Conservation (phyloP, 2,888 invertebrate genomes). For the Sesia apiformis region DNA sequence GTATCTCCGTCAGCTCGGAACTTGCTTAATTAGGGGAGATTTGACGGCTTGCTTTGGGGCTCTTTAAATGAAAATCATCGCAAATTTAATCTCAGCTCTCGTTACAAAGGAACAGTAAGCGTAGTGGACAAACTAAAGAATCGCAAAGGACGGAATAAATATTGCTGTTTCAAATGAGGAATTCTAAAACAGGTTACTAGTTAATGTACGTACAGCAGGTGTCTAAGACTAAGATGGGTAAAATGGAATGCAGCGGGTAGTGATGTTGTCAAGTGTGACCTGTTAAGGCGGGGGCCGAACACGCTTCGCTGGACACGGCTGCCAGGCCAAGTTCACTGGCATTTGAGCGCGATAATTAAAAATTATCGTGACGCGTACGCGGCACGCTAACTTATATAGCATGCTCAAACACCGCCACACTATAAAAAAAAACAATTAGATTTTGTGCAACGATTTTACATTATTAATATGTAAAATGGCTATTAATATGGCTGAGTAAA, state of each 20-base stretch:
- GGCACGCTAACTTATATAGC: conserved; percentile 65
- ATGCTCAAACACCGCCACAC: conserved; percentile 25
- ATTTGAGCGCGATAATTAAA: conserved; percentile 73
- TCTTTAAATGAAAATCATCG: neutral
- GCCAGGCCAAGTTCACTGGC: conserved; percentile 73
- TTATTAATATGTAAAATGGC: neutral
- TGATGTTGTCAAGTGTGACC: conserved; percentile 58
- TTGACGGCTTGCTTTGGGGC: neutral
- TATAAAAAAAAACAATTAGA: neutral
- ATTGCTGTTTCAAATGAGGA: no score
- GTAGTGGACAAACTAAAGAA: no score
- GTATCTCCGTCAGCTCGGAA: neutral
- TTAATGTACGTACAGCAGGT: neutral
- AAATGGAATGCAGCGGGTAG: neutral
- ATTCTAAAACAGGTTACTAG: no score
- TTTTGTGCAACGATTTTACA: neutral
- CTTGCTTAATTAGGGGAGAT: neutral
- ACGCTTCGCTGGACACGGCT: conserved; percentile 48
- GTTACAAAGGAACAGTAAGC: no score
- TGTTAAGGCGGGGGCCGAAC: conserved; percentile 48
- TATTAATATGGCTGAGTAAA: neutral
- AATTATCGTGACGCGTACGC: conserved; percentile 68
- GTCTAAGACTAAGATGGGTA: neutral
- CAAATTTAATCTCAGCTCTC: neutral
- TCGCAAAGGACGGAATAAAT: no score